These are phyloP conservation scores for Metopolophium dirhodum DNA, from an alignment of 1,140 invertebrate genomes.

Conservation along the genomic window DNA sequence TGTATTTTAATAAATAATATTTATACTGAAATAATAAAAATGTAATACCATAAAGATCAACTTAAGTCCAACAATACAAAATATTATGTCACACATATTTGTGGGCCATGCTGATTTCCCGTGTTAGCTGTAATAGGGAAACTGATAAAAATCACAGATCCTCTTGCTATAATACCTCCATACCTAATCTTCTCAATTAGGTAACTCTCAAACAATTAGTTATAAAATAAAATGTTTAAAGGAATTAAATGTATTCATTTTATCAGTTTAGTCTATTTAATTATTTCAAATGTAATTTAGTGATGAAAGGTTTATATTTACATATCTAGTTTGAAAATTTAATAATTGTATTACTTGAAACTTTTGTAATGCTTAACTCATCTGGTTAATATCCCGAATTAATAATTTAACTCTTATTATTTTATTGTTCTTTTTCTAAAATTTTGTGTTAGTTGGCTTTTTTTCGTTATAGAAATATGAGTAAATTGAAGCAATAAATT, in stretches of 20 bases:
- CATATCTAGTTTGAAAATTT: background rate
- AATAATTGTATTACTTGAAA: background rate
- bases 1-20: constrained; percentile 4
- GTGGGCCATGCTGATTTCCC: background rate
- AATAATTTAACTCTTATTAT: constrained; percentile 18
- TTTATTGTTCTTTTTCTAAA: constrained; percentile 13
- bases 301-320: background rate
- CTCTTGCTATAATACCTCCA: background rate
- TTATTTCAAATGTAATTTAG: background rate
- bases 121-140: background rate
- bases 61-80: background rate
- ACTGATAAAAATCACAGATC: background rate
- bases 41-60: background rate
- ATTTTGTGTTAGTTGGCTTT: constrained; percentile 3
- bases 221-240: background rate
- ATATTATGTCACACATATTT: background rate
- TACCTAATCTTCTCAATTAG: background rate
- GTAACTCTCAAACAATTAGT: background rate
- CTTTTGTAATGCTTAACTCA: background rate
- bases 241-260: background rate
- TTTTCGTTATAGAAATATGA: background rate
- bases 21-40: background rate
- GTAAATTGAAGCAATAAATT: constrained; percentile 18
- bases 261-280: background rate
- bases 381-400: background rate